Evolutionary conservation across 64 coral and sea anemone species (phyloP).

Genomic region (Exaiptasia diaphana): DNA sequence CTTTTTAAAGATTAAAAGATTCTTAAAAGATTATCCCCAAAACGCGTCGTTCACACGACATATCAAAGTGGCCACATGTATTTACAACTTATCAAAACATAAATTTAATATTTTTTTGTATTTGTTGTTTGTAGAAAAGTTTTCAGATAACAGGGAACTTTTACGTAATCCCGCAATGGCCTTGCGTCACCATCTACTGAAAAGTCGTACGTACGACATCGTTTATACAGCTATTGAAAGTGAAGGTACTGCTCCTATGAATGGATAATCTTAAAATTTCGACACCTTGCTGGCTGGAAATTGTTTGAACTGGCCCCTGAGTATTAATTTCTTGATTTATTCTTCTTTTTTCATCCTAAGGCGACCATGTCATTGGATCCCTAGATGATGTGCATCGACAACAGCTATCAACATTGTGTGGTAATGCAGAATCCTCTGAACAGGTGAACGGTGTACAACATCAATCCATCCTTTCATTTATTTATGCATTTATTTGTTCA

Average conservation of each 20-base stretch:
- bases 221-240: conserved; percentile 41
- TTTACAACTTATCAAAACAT: no score
- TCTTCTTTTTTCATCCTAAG: not conserved
- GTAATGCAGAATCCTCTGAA: not conserved
- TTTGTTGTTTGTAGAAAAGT: conserved; percentile 49
- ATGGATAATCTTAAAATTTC: no score
- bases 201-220: conserved; percentile 64
- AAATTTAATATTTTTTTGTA: no score
- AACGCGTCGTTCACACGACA: no score
- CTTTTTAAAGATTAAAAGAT: no score
- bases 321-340: not conserved
- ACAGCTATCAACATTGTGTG: conserved; percentile 45
- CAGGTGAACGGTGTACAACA: no score
- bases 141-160: conserved; percentile 35
- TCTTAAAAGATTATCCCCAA: no score
- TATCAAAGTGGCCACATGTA: no score
- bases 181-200: conserved; percentile 74
- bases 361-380: conserved; percentile 38
- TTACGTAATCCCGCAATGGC: conserved; percentile 35
- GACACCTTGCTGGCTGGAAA: no score
- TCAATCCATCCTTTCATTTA: not conserved
- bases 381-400: conserved; percentile 44
- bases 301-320: no score
- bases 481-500: not conserved
- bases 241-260: no score